These are phyloP conservation scores for Alces alces DNA, from an alignment of 2,113 vertebrate genomes.

Conservation along the genomic window DNA sequence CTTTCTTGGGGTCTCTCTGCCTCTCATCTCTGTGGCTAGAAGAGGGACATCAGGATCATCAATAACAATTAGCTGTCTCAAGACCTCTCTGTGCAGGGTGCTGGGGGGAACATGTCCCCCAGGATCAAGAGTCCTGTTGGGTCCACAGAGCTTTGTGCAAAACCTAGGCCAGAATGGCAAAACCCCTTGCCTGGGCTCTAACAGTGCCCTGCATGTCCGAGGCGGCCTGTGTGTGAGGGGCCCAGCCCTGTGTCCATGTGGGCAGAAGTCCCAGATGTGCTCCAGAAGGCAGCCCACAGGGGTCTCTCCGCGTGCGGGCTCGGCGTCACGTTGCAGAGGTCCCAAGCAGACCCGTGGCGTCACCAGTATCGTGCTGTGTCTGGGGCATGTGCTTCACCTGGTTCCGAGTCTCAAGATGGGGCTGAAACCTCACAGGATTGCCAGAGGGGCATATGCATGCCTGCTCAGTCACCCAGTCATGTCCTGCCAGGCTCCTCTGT, in stretches of 20 bases:
- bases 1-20: neutral
- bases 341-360: fast-evolving
- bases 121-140: neutral
- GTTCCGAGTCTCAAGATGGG: neutral
- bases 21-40: neutral
- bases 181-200: neutral
- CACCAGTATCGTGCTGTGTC: neutral
- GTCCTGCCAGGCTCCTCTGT: neutral
- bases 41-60: neutral
- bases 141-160: neutral
- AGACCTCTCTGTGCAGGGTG: neutral
- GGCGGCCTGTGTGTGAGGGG: fast-evolving
- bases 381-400: neutral
- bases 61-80: neutral
- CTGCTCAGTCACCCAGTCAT: fast-evolving
- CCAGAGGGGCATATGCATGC: neutral
- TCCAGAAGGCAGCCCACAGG: fast-evolving
- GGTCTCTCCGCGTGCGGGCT: fast-evolving
- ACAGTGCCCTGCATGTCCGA: fast-evolving
- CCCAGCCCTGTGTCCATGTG: fast-evolving
- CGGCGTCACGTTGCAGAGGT: neutral
- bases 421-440: neutral
- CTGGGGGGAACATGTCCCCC: neutral
- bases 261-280: neutral
- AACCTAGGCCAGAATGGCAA: neutral